phyloP scores from a whole-genome alignment of 30 jellyfish, hydroid and myxozoan genomes.

The Aurelia sp. region DNA sequence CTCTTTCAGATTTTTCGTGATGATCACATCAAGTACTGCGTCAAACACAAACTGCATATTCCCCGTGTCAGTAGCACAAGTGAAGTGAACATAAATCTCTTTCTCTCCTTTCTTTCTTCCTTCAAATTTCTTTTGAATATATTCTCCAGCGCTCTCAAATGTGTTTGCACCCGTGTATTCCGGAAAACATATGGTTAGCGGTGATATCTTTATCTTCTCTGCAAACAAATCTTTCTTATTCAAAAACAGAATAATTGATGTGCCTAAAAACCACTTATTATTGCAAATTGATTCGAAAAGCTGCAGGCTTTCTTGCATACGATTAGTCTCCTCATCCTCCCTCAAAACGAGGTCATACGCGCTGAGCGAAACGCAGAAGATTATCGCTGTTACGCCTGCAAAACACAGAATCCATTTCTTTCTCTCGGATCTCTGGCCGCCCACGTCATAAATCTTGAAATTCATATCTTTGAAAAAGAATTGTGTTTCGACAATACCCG shows the following conservation, averaged over 20 bases:
- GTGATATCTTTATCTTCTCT: conserved; percentile 50
- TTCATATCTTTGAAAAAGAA: conserved; percentile 31
- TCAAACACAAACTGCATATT: conserved; percentile 42
- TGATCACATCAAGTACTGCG: conserved; percentile 33
- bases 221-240: conserved; percentile 70
- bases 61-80: conserved; percentile 72
- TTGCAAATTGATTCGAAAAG: conserved; percentile 61
- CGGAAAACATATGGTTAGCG: conserved; percentile 55
- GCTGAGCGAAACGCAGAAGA: conserved; percentile 77
- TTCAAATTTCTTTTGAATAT: conserved; percentile 30
- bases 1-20: conserved; percentile 85
- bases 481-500: conserved; percentile 62
- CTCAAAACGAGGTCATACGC: conserved; percentile 95
- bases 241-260: conserved; percentile 55
- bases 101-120: conserved; percentile 39
- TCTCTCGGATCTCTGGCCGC: conserved; percentile 80
- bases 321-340: conserved; percentile 66
- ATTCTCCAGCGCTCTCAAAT: conserved; percentile 49
- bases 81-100: conserved; percentile 40
- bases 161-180: conserved; percentile 51
- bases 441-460: conserved; percentile 67
- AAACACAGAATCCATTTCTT: conserved; percentile 74
- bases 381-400: conserved; percentile 67
- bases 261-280: conserved; percentile 46
- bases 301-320: conserved; percentile 60